phyloP scores from a whole-genome alignment of 2,113 vertebrate genomes.

The Bubalus kerabau region DNA sequence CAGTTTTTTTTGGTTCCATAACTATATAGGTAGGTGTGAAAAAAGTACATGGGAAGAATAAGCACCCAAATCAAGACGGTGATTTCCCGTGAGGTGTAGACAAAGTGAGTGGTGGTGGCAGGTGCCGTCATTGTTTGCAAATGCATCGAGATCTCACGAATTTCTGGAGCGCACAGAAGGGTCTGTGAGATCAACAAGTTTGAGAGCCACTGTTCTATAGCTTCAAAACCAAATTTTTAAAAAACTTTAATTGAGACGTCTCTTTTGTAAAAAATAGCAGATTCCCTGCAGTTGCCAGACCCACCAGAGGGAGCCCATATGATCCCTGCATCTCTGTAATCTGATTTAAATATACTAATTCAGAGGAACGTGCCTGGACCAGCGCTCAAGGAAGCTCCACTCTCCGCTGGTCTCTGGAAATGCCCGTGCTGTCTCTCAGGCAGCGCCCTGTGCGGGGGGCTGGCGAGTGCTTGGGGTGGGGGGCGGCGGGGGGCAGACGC shows the following conservation, averaged over 20 bases:
- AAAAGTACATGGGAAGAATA: neutral
- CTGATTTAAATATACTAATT: constrained; percentile 36
- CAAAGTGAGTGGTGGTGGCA: too few species aligned
- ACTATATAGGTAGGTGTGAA: neutral
- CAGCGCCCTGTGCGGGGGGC: too few species aligned
- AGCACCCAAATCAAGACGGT: neutral
- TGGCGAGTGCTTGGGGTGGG: fast-evolving
- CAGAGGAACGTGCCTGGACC: neutral
- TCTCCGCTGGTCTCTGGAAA: neutral
- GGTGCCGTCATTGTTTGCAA: neutral
- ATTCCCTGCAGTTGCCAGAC: neutral
- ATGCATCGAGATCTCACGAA: neutral
- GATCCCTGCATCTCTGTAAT: constrained; percentile 60
- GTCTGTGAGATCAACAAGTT: neutral
- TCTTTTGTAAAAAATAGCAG: neutral
- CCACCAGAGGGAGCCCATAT: constrained; percentile 67
- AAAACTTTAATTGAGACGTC: neutral
- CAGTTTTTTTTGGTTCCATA: neutral
- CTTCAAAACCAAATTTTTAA: neutral
- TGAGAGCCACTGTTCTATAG: neutral
- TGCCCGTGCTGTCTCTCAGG: neutral
- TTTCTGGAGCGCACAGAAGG: neutral
- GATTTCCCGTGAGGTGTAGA: neutral
- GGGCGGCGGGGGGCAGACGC: fast-evolving
- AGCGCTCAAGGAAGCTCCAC: neutral